These are phyloP conservation scores for Aepyceros melampus DNA, from an alignment of 2,113 vertebrate genomes.

Conservation along the genomic window DNA sequence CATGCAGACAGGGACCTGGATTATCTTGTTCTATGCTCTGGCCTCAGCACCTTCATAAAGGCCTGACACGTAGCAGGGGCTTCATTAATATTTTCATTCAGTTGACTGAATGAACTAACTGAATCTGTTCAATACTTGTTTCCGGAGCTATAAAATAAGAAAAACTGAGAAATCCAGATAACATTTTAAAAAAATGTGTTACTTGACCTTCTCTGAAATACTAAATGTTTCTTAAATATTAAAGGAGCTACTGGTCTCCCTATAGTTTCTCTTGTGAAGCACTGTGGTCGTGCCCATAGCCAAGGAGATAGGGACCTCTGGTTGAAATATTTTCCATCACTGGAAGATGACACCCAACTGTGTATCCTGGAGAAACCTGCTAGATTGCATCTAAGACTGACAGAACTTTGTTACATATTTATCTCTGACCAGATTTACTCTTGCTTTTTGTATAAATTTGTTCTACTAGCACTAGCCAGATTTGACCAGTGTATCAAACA, in stretches of 20 bases:
- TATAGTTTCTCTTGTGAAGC: constrained; percentile 60
- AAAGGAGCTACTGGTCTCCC: neutral
- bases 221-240: neutral
- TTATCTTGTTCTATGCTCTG: neutral
- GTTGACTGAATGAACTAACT: neutral
- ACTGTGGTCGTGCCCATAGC: constrained; percentile 21
- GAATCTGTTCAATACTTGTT: constrained; percentile 12
- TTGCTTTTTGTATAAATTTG: constrained; percentile 51
- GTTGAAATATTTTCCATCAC: constrained; percentile 26
- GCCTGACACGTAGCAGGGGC: neutral
- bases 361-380: constrained; percentile 43
- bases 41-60: neutral
- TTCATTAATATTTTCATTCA: constrained; percentile 15
- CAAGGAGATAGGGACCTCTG: constrained; percentile 38
- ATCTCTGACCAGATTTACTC: constrained; percentile 65
- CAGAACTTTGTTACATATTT: constrained; percentile 55
- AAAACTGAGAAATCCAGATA: constrained; percentile 12
- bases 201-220: constrained; percentile 11
- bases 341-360: neutral
- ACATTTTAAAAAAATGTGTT: neutral
- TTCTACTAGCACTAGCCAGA: constrained; percentile 56
- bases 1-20: neutral
- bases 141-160: neutral
- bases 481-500: constrained; percentile 62
- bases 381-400: constrained; percentile 55